phyloP scores from a whole-genome alignment of 2,888 invertebrate species.

The Nymphalis polychloros region DNA sequence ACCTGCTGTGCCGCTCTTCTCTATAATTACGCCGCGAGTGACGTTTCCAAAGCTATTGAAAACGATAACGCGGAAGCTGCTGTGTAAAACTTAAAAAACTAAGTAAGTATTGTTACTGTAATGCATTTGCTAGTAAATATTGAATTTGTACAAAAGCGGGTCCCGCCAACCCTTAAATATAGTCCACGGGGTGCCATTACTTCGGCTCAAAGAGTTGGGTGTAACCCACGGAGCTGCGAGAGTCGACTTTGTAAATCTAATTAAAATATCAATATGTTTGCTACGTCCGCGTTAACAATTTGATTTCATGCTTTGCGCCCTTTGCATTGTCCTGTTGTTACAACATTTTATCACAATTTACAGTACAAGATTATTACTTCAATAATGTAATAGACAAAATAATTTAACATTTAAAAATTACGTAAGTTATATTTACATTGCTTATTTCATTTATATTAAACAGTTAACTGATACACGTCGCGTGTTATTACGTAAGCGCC shows the following conservation, averaged over 20 bases:
- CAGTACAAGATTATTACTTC: constrained; percentile 6
- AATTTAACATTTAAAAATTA: not conserved
- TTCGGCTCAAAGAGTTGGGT: constrained; percentile 78
- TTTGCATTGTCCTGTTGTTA: constrained; percentile 38
- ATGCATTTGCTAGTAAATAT: constrained; percentile 82
- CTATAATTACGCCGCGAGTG: constrained; percentile 78
- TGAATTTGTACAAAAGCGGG: constrained; percentile 75
- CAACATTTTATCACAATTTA: constrained; percentile 15
- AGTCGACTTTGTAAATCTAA: constrained; percentile 79
- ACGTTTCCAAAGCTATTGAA: constrained; percentile 77
- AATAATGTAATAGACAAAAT: not conserved
- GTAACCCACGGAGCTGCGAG: constrained; percentile 66
- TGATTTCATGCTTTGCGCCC: constrained; percentile 76
- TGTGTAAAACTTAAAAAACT: constrained; percentile 77
- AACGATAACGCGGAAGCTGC: constrained; percentile 81
- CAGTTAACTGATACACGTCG: too few relatives aligned
- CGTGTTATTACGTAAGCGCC: too few relatives aligned
- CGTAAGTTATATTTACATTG: not conserved
- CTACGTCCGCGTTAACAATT: constrained; percentile 76
- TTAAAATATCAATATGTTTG: constrained; percentile 82
- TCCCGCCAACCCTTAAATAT: constrained; percentile 76
- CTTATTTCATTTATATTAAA: too few relatives aligned
- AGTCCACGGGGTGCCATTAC: constrained; percentile 80
- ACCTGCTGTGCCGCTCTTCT: constrained; percentile 75
- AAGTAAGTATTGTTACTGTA: constrained; percentile 79